Evolutionary conservation across 1,140 invertebrate genomes (phyloP), one percentile per base, ranked within the genome.

Genomic region (Matsumurasca onukii): DNA sequence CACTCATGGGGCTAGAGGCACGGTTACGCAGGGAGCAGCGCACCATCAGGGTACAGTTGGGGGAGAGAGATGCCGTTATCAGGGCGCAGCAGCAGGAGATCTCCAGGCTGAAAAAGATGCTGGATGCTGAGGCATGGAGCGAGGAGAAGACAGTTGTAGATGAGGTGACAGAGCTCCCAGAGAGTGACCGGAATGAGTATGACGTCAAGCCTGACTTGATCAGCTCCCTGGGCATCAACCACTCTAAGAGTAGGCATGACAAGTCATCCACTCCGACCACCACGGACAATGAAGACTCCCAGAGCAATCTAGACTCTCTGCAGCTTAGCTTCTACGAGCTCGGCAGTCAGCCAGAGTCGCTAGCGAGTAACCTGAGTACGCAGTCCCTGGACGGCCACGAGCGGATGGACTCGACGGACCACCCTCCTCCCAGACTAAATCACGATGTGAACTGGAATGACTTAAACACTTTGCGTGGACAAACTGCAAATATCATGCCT

Each of bases 11-110:
- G 22, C 82, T 91, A 17, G 89, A 92, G 75, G 86, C 88, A 0
- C 80, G 87, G n/a, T 78, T 91, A 1, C 84, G 86, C n/a, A 84
- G 88, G 74, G 90, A 92, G 76, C 89, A 91, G 74, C 88, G 88
- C 73, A 85, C 84, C 71, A 90, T 92, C 48, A 83, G 84, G 34
- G 84, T 85, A 48, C 82, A 88, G 62, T 80, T 92, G 1, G 82
- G 83, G 45, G 87, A 89, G 73, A 89, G 89, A 75, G 89, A 91
- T 75, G 85, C 83, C 73, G 83, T 89, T 22, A 90, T 91, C 30
- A 83, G 84, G 69, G 82, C 84, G 64, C 90, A 91, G 75, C 85
- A 86, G 73, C 80, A 85, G 66, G 87, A 91, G 75, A 90, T 91
- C 61, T 80, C 83, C 9, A 86, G 83, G 75, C 79, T 90, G 13